phyloP scores from a whole-genome alignment of 1,140 invertebrate genomes.

The Pseudoatta argentina region DNA sequence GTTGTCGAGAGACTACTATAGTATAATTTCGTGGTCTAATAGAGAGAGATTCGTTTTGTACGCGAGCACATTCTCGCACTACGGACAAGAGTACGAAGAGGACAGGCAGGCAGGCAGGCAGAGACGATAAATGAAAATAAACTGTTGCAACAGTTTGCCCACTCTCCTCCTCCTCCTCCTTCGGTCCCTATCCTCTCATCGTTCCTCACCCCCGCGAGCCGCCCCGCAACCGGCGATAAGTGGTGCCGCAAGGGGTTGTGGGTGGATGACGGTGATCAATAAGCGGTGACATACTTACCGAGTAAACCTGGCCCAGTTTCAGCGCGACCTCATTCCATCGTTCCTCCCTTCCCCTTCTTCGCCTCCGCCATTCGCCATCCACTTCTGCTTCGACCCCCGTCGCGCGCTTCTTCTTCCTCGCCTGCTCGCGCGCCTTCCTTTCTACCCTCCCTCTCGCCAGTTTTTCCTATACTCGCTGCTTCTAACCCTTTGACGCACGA shows the following conservation, averaged over 20 bases:
- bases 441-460: constrained; percentile 8
- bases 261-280: constrained; percentile 81
- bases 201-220: neutral
- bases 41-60: constrained; percentile 32
- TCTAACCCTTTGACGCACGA: constrained; percentile 40
- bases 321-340: constrained; percentile 80
- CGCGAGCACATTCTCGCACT: neutral
- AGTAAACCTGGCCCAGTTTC: constrained; percentile 86
- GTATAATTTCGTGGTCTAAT: constrained; percentile 29
- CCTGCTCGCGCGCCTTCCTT: constrained; percentile 15
- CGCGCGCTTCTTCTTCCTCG: constrained; percentile 29
- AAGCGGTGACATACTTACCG: constrained; percentile 85
- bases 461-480: constrained; percentile 6
- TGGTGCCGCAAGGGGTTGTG: constrained; percentile 71
- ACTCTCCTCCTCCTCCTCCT: neutral
- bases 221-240: constrained; percentile 60
- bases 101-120: too few relatives aligned
- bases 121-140: constrained; percentile 72
- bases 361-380: constrained; percentile 47
- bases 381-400: constrained; percentile 47
- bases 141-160: constrained; percentile 77
- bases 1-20: neutral
- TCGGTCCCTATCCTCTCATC: neutral
- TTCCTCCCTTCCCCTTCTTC: constrained; percentile 60
- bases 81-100: neutral